Conservation (phyloP, 30 jellyfish, hydroid and myxozoan genomes). For the Aurelia sp. region DNA sequence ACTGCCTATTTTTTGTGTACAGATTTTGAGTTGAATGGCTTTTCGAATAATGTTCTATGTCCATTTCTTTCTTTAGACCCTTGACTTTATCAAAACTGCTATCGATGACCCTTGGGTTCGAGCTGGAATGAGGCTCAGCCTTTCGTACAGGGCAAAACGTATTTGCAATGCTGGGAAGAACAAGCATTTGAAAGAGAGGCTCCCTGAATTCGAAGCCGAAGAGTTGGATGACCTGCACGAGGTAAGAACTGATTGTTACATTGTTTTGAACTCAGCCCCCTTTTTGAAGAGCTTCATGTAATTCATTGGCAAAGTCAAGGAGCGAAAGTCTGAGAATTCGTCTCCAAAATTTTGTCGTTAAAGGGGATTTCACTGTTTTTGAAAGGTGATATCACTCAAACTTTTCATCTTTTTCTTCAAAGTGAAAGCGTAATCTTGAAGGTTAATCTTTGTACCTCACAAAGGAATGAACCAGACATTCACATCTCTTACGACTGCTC, state of each 20-base stretch:
- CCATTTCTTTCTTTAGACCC: slow-evolving; percentile 29
- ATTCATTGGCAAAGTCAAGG: neutral
- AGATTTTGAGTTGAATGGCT: neutral
- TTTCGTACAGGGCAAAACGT: slow-evolving; percentile 70
- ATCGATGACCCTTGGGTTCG: slow-evolving; percentile 83
- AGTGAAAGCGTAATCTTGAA: too few relatives aligned
- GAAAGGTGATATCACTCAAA: too few relatives aligned
- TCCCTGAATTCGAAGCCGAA: slow-evolving; percentile 37
- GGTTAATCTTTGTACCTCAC: too few relatives aligned
- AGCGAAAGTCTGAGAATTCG: too few relatives aligned
- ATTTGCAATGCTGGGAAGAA: slow-evolving; percentile 45
- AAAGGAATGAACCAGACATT: too few relatives aligned
- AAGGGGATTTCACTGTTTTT: too few relatives aligned
- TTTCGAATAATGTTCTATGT: neutral
- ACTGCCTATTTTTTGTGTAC: too few relatives aligned
- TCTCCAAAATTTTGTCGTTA: too few relatives aligned
- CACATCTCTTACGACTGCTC: too few relatives aligned
- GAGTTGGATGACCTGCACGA: slow-evolving; percentile 23
- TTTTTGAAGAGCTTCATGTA: too few relatives aligned
- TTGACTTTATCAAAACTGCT: slow-evolving; percentile 68
- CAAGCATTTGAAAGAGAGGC: slow-evolving; percentile 23
- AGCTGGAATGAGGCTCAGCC: slow-evolving; percentile 76
- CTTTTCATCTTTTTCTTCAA: too few relatives aligned
- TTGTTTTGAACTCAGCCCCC: too few relatives aligned
- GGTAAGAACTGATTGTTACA: slow-evolving; percentile 15